phyloP scores from a whole-genome alignment of 2,113 vertebrate species.

The Rhineura floridana region DNA sequence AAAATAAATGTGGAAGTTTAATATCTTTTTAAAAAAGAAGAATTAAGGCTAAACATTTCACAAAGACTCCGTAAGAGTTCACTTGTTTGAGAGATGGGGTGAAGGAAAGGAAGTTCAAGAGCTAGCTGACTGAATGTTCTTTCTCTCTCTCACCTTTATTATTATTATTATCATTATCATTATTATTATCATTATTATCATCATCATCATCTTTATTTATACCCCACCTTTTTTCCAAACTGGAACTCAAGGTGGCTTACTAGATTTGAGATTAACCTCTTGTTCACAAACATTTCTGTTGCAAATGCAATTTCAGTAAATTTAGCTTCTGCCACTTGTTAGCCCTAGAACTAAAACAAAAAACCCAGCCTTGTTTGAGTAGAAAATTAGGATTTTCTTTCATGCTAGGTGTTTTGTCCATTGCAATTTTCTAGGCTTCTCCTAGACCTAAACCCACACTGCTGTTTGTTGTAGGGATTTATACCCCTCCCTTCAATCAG shows the following conservation, averaged over 20 bases:
- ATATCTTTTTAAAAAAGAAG: neutral
- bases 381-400: neutral
- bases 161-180: no score
- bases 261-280: neutral
- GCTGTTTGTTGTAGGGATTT: neutral
- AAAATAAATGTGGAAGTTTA: neutral
- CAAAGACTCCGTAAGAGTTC: neutral
- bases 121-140: neutral
- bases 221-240: no score
- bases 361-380: neutral
- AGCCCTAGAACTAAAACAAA: neutral
- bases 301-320: neutral
- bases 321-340: neutral
- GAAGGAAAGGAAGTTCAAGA: neutral
- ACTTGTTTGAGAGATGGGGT: neutral
- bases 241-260: no score
- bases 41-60: neutral
- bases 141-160: neutral
- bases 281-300: neutral
- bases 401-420: neutral
- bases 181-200: no score
- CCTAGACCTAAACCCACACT: neutral
- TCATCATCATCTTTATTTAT: no score
- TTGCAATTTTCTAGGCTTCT: neutral
- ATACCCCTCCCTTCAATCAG: neutral